A percentile compares a stretch with the other conserved stretches of the same genome.
Conservation (phyloP, 2,888 invertebrate genomes). For the Fragum fragum region DNA sequence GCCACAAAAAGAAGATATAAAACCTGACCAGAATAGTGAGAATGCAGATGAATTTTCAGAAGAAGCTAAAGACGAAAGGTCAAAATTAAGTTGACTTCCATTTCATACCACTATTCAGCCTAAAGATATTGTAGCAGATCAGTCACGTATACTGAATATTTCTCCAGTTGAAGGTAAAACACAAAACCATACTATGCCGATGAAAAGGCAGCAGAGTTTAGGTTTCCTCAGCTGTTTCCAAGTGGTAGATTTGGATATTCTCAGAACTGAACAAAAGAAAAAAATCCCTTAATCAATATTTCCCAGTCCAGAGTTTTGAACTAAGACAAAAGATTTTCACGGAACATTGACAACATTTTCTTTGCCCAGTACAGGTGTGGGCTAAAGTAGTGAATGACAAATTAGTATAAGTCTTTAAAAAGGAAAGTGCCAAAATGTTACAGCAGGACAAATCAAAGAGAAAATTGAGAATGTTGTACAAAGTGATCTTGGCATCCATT, state of each 20-base stretch:
- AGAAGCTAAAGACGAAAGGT: slow-evolving; percentile 36
- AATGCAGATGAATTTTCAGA: not conserved
- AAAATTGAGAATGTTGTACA: slow-evolving; percentile 38
- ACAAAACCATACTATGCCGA: slow-evolving; percentile 27
- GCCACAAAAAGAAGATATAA: not conserved
- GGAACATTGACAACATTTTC: slow-evolving; percentile 64
- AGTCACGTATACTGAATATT: slow-evolving; percentile 24
- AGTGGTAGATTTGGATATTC: slow-evolving; percentile 46
- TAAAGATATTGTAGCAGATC: slow-evolving; percentile 45
- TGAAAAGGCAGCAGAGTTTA: slow-evolving; percentile 42
- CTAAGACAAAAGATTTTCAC: slow-evolving; percentile 60
- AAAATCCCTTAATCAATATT: slow-evolving; percentile 51
- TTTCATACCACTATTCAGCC: slow-evolving; percentile 49
- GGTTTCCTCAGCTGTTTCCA: slow-evolving; percentile 54
- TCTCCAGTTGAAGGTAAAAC: slow-evolving; percentile 57
- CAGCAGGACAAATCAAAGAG: slow-evolving; percentile 51
- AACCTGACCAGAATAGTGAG: not conserved
- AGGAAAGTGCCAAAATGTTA: slow-evolving; percentile 43
- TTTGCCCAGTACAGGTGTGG: slow-evolving; percentile 57
- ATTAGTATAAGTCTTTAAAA: slow-evolving; percentile 36
- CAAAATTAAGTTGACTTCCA: slow-evolving; percentile 43
- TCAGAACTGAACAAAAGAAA: slow-evolving; percentile 28
- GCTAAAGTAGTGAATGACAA: slow-evolving; percentile 55
- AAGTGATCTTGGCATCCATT: slow-evolving; percentile 58
- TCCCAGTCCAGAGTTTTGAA: slow-evolving; percentile 42